Evolutionary conservation across 2,797 vertebrate species (phyloP).

Genomic region (Hydrophis major): DNA sequence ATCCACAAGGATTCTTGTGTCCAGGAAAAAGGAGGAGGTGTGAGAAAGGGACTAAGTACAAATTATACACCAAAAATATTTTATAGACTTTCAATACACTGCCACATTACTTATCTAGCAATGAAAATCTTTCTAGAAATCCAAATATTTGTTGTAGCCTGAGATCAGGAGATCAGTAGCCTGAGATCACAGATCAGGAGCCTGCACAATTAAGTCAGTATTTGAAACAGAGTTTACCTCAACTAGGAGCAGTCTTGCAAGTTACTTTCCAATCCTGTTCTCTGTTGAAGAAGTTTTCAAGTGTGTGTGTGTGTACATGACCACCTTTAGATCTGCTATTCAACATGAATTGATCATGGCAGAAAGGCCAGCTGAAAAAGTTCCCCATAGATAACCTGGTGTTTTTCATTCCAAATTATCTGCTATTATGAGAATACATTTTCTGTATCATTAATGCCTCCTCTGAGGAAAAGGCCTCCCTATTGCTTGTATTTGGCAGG

Average conservation of each 20-base stretch:
- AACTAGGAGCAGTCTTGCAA: not conserved
- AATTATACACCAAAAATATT: not conserved
- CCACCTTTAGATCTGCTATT: not conserved
- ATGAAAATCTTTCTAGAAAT: not conserved
- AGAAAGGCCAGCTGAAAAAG: not conserved
- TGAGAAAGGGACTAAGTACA: not conserved
- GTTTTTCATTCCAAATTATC: not conserved
- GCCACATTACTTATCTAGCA: not conserved
- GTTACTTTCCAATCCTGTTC: not conserved
- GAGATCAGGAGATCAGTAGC: too few relatives aligned
- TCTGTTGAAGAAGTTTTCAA: not conserved
- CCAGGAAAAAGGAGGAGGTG: not conserved
- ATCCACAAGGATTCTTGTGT: not conserved
- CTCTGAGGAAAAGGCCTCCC: not conserved
- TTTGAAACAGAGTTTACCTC: not conserved
- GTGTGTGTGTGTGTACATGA: not conserved
- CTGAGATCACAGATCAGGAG: not conserved
- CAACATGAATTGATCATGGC: not conserved
- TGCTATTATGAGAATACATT: not conserved
- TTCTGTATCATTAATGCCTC: not conserved
- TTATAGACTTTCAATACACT: not conserved
- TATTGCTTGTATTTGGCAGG: not conserved
- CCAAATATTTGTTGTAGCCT: not conserved
- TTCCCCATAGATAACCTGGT: not conserved
- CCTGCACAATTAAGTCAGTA: not conserved